Conservation (phyloP, 2,113 vertebrate genomes). For the Pagrus major region DNA sequence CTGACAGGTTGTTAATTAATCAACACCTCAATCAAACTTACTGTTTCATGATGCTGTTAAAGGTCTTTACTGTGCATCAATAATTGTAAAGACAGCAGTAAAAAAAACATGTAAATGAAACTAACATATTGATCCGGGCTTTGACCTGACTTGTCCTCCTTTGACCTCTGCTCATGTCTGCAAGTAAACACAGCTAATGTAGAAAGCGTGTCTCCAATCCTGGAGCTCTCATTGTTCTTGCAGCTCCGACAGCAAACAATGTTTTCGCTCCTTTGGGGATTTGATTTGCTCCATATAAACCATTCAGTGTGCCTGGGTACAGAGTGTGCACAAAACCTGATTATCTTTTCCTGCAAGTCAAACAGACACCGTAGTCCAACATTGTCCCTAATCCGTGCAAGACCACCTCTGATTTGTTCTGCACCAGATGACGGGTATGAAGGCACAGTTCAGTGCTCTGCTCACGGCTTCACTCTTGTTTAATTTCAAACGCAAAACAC, state of each 20-base stretch:
- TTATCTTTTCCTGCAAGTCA: conserved; percentile 47
- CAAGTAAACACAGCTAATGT: conserved; percentile 18
- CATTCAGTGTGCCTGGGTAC: conserved; percentile 26
- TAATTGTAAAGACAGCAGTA: background rate
- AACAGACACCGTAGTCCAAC: conserved; percentile 33
- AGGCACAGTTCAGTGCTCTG: conserved; percentile 24
- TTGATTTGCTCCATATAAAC: conserved; percentile 47
- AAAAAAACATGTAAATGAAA: background rate
- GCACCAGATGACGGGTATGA: conserved; percentile 36
- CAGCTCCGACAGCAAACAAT: background rate
- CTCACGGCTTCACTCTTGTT: conserved; percentile 11
- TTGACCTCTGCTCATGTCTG: background rate
- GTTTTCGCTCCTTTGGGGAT: conserved; percentile 33
- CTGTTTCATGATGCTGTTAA: background rate
- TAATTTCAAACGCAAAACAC: conserved; percentile 44
- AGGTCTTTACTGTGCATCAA: background rate
- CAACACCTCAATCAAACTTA: background rate
- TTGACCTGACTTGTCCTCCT: background rate
- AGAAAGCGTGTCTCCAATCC: conserved; percentile 3
- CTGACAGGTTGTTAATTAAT: background rate
- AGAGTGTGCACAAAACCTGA: conserved; percentile 39
- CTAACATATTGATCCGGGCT: background rate
- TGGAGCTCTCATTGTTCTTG: conserved; percentile 10
- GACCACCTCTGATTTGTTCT: conserved; percentile 53
- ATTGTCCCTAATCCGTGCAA: conserved; percentile 43